Percentiles rank a stretch among this genome's conserved stretches.
Conservation (phyloP, 2,113 vertebrate species). For the Chunga burmeisteri region DNA sequence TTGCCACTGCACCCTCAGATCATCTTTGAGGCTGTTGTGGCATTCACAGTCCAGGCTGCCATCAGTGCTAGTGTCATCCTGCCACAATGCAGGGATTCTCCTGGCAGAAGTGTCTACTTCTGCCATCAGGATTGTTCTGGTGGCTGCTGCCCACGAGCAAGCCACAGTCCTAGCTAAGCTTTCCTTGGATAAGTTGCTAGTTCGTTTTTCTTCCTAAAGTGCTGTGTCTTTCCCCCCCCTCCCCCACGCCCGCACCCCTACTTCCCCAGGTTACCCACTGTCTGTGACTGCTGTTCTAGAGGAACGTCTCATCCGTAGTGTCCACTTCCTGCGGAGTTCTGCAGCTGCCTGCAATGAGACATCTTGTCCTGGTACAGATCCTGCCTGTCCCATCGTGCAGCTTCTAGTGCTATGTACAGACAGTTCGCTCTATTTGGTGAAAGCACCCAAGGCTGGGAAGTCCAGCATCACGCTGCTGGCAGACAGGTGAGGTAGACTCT, state of each 20-base stretch:
- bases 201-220: not conserved
- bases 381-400: conserved; percentile 29
- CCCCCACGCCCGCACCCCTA: too few species aligned
- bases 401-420: conserved; percentile 78
- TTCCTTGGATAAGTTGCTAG: not conserved
- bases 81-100: not conserved
- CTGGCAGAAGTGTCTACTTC: not conserved
- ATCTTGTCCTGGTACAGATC: not conserved
- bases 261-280: conserved; percentile 76
- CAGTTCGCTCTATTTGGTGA: conserved; percentile 75
- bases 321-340: conserved; percentile 75
- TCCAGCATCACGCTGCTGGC: conserved; percentile 50
- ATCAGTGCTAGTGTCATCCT: not conserved
- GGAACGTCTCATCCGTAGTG: conserved; percentile 62
- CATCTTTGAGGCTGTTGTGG: not conserved
- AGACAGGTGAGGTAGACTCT: conserved; percentile 72
- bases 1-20: not conserved
- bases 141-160: not conserved
- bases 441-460: conserved; percentile 4
- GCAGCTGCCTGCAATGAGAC: not conserved
- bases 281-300: conserved; percentile 71
- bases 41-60: not conserved
- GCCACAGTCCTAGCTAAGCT: not conserved
- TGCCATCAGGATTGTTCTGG: not conserved
- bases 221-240: too few species aligned